Evolutionary conservation across 2,888 invertebrate species (phyloP).

Genomic region (Perdita meconis): DNA sequence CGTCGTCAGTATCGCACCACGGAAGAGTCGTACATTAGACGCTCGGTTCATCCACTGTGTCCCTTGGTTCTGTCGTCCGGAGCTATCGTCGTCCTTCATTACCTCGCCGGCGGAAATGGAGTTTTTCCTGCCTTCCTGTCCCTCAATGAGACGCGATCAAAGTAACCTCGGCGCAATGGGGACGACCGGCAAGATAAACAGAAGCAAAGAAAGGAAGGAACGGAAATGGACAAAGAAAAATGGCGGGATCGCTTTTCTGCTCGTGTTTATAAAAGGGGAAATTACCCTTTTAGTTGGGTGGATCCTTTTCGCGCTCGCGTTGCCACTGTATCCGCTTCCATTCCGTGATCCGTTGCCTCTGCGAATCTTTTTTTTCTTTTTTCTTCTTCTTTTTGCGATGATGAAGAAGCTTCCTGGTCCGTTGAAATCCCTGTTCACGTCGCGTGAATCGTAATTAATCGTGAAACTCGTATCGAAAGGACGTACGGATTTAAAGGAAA

Average conservation of each 20-base stretch:
- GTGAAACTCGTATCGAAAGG: too few relatives aligned
- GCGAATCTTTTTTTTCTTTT: too few relatives aligned
- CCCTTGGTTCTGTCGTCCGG: neutral
- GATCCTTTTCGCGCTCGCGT: neutral
- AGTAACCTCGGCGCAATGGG: neutral
- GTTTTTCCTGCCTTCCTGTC: conserved; percentile 42
- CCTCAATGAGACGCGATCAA: conserved; percentile 33
- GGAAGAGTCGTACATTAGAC: neutral
- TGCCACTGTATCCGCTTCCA: neutral
- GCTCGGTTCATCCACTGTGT: neutral
- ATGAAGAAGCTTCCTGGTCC: neutral
- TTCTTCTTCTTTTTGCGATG: neutral
- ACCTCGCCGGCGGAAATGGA: conserved; percentile 39
- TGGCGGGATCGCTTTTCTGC: conserved; percentile 9
- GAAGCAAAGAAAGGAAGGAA: neutral
- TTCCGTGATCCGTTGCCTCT: neutral
- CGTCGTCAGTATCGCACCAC: neutral
- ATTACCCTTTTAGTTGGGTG: conserved; percentile 14
- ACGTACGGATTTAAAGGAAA: neutral
- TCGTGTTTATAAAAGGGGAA: conserved; percentile 22
- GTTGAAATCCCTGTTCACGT: neutral
- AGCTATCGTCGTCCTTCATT: conserved; percentile 35
- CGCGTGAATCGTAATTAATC: neutral
- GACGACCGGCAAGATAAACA: conserved; percentile 3
- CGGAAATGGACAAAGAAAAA: conserved; percentile 7